Percentiles rank a stretch among this genome's conserved stretches.
Evolutionary conservation across 2,888 invertebrate species (phyloP).

Genomic region (Sarcophaga rosellei): DNA sequence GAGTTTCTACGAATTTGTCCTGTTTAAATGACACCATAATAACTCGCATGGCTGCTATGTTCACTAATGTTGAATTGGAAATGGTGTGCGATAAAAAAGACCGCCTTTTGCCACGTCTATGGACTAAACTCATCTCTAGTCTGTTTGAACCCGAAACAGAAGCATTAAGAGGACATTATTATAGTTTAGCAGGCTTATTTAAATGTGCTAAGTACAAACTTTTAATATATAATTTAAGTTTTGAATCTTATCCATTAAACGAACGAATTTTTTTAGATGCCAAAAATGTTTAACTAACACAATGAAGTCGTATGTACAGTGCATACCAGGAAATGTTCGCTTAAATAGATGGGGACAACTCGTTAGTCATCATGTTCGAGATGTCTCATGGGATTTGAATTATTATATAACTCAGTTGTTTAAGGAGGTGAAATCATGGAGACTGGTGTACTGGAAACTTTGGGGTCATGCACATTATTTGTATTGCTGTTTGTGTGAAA

Average conservation of each 20-base stretch:
- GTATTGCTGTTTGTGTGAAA: conserved; percentile 90
- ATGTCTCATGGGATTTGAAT: conserved; percentile 90
- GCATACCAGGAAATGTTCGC: conserved; percentile 87
- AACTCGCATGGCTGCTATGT: conserved; percentile 91
- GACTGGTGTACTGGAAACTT: conserved; percentile 95
- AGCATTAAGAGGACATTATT: conserved; percentile 90
- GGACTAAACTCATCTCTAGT: conserved; percentile 90
- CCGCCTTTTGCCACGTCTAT: conserved; percentile 91
- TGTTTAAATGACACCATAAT: conserved; percentile 91
- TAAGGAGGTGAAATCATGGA: conserved; percentile 91
- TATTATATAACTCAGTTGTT: conserved; percentile 90
- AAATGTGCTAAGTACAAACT: conserved; percentile 83
- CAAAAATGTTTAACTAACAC: conserved; percentile 87
- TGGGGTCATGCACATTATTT: conserved; percentile 96
- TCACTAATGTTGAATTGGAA: conserved; percentile 93
- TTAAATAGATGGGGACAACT: conserved; percentile 89
- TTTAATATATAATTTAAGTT: not conserved
- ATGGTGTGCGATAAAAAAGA: conserved; percentile 92
- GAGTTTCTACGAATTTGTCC: conserved; percentile 92
- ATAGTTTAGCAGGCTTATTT: conserved; percentile 89
- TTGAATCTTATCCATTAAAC: not conserved
- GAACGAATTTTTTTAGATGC: conserved; percentile 82
- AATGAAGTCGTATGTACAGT: conserved; percentile 87
- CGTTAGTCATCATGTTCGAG: conserved; percentile 87
- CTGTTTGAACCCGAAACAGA: conserved; percentile 89